Percentiles rank a stretch among this genome's conserved stretches.
Conservation (phyloP, 2,888 invertebrate genomes). For the Caenorhabditis sp. region DNA sequence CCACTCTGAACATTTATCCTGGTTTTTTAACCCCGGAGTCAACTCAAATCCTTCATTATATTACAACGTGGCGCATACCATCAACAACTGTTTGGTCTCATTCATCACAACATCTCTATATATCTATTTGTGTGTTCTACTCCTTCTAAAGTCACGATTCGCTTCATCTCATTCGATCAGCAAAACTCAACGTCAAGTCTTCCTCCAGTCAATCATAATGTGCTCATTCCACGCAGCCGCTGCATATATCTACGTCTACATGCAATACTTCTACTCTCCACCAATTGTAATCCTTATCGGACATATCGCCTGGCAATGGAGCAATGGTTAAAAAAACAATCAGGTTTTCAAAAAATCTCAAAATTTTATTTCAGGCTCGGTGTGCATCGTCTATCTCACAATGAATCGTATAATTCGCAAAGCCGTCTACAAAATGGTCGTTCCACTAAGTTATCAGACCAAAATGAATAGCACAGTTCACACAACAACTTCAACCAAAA, state of each 20-base stretch:
- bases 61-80: constrained; percentile 37
- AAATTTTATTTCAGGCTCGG: too few species aligned
- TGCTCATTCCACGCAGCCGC: constrained; percentile 36
- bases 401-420: constrained; percentile 14
- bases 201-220: constrained; percentile 20
- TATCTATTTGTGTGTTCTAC: background rate
- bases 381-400: constrained; percentile 12
- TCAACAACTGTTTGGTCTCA: constrained; percentile 45
- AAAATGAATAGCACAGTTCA: too few species aligned
- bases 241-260: constrained; percentile 42
- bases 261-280: constrained; percentile 41
- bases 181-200: constrained; percentile 2
- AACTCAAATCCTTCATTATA: constrained; percentile 15
- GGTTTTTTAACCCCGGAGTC: constrained; percentile 37
- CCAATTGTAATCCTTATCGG: constrained; percentile 37
- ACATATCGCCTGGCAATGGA: constrained; percentile 43
- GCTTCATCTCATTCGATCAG: background rate
- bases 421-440: background rate
- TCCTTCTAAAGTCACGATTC: background rate
- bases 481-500: too few species aligned
- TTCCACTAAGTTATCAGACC: too few species aligned
- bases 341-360: too few species aligned
- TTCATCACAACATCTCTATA: constrained; percentile 42
- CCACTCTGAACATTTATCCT: constrained; percentile 26
- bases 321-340: too few species aligned